Conservation (phyloP, 1,140 invertebrate genomes). For the Nephotettix cincticeps region DNA sequence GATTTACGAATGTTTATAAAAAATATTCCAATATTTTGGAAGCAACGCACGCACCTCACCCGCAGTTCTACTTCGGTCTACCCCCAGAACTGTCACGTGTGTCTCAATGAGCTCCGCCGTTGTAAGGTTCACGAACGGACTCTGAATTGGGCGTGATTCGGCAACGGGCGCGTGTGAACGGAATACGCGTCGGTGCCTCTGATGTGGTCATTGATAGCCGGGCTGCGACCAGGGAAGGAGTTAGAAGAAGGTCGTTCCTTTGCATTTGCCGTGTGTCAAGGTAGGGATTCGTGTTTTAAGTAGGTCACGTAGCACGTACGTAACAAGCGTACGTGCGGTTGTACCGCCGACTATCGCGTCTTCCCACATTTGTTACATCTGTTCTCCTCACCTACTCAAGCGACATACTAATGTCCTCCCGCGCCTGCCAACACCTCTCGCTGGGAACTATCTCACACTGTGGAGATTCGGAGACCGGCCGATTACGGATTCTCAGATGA, state of each 20-base stretch:
- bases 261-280: not conserved
- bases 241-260: slow-evolving; percentile 1
- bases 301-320: not conserved
- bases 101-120: too few species aligned
- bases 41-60: too few species aligned
- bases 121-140: too few species aligned
- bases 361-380: slow-evolving; percentile 5
- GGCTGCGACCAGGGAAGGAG: not conserved
- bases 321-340: not conserved
- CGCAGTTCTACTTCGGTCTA: too few species aligned
- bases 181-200: not conserved
- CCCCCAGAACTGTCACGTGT: too few species aligned
- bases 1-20: too few species aligned
- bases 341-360: not conserved
- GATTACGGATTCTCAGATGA: too few species aligned
- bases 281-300: not conserved
- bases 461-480: too few species aligned
- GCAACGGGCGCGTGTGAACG: too few species aligned
- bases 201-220: not conserved
- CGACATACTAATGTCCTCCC: not conserved
- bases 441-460: too few species aligned
- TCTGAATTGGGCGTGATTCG: too few species aligned
- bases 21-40: too few species aligned
- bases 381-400: not conserved
- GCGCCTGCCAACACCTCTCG: not conserved